phyloP scores from a whole-genome alignment of 2,113 vertebrate species.

The Aldabrachelys gigantea region DNA sequence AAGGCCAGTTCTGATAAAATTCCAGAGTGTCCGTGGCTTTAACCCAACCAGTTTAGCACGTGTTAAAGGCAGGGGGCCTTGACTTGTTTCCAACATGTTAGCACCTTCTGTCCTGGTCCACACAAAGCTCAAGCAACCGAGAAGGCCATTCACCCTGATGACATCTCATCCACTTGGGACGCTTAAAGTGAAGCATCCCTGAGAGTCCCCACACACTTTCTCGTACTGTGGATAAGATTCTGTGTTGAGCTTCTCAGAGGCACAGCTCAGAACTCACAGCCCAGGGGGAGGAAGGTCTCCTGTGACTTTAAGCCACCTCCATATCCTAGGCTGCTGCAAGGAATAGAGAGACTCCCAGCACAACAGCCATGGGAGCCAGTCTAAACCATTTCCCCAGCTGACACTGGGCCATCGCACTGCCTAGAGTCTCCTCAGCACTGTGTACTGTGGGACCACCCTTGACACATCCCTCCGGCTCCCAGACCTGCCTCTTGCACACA shows the following conservation, averaged over 20 bases:
- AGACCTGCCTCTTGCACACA: background rate
- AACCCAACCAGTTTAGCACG: background rate
- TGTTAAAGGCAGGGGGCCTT: background rate
- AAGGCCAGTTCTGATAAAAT: too few relatives aligned
- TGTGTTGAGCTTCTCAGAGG: background rate
- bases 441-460: background rate
- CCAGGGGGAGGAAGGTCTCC: background rate
- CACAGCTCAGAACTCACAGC: background rate
- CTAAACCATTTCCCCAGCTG: background rate
- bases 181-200: background rate
- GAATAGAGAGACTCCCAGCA: background rate
- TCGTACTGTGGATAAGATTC: background rate
- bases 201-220: background rate
- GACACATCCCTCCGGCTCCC: background rate
- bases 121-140: background rate
- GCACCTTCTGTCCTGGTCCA: background rate
- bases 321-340: background rate
- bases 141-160: background rate
- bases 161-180: background rate
- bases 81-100: background rate
- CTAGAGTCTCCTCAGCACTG: background rate
- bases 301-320: background rate
- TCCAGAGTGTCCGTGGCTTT: background rate
- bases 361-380: background rate
- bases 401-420: background rate